These are phyloP conservation scores for Leucozona laternaria DNA, from an alignment of 2,888 invertebrate genomes.

Conservation along the genomic window DNA sequence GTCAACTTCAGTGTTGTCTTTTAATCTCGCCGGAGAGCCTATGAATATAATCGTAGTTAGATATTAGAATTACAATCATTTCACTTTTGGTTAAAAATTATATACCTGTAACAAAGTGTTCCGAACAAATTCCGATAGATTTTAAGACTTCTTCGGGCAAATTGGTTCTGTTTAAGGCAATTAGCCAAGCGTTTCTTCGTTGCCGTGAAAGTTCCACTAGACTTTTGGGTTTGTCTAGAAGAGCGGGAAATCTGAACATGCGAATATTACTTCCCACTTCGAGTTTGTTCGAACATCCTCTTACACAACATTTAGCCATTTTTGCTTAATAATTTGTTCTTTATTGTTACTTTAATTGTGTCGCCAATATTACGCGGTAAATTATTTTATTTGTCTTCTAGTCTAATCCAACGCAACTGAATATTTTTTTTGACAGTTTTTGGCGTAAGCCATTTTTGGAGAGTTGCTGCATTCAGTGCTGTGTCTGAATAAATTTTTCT, in stretches of 20 bases:
- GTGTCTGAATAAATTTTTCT: neutral
- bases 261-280: conserved; percentile 22
- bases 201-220: conserved; percentile 26
- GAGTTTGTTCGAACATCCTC: conserved; percentile 26
- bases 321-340: conserved; percentile 7
- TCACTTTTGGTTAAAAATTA: neutral
- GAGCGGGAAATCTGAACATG: conserved; percentile 44
- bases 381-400: conserved; percentile 40
- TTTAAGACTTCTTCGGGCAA: conserved; percentile 22
- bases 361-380: conserved; percentile 51
- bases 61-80: neutral
- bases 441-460: conserved; percentile 20
- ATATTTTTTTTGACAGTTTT: conserved; percentile 32
- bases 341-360: conserved; percentile 11
- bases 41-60: neutral
- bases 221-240: conserved; percentile 30
- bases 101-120: conserved; percentile 39
- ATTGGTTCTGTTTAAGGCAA: conserved; percentile 30
- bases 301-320: conserved; percentile 38
- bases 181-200: conserved; percentile 32
- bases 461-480: conserved; percentile 19
- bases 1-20: conserved; percentile 25
- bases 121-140: conserved; percentile 33
- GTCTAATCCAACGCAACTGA: conserved; percentile 35
- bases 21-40: conserved; percentile 40